These are phyloP conservation scores for Phrynocephalus versicolor DNA, from an alignment of 2,113 vertebrate species.

Conservation along the genomic window DNA sequence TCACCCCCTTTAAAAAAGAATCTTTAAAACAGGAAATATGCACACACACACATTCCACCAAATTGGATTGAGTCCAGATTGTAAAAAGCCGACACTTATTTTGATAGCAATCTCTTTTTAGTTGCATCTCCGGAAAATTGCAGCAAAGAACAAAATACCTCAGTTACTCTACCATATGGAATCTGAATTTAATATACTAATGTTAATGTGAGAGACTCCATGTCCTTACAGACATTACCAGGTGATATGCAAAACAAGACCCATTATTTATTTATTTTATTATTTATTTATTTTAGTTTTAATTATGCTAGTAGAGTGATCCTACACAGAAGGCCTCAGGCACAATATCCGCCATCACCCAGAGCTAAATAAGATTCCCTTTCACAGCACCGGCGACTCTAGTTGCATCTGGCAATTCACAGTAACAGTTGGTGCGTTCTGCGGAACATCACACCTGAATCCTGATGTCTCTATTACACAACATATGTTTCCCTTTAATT, in stretches of 20 bases:
- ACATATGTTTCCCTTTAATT: conserved; percentile 49
- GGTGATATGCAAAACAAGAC: background rate
- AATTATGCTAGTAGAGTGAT: conserved; percentile 55
- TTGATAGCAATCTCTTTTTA: conserved; percentile 33
- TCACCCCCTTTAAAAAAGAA: background rate
- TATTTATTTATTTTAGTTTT: background rate
- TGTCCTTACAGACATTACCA: conserved; percentile 58
- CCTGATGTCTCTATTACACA: conserved; percentile 47
- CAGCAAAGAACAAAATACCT: conserved; percentile 52
- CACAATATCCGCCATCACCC: conserved; percentile 4
- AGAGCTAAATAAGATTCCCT: conserved; percentile 59
- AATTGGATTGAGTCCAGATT: background rate
- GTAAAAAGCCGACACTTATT: background rate
- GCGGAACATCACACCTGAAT: conserved; percentile 53
- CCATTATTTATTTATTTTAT: conserved; percentile 52
- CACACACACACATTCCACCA: background rate
- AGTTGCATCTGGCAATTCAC: conserved; percentile 49
- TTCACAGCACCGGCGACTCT: conserved; percentile 30
- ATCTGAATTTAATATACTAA: conserved; percentile 74
- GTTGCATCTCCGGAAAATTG: conserved; percentile 60
- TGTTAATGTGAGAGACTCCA: conserved; percentile 62
- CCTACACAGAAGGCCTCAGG: conserved; percentile 51
- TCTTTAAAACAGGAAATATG: background rate
- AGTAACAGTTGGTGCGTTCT: conserved; percentile 33
- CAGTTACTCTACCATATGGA: conserved; percentile 49